Evolutionary conservation across 2,888 invertebrate species (phyloP), one percentile per base, ranked within the genome.

Genomic region (Yponomeuta cagnagella): DNA sequence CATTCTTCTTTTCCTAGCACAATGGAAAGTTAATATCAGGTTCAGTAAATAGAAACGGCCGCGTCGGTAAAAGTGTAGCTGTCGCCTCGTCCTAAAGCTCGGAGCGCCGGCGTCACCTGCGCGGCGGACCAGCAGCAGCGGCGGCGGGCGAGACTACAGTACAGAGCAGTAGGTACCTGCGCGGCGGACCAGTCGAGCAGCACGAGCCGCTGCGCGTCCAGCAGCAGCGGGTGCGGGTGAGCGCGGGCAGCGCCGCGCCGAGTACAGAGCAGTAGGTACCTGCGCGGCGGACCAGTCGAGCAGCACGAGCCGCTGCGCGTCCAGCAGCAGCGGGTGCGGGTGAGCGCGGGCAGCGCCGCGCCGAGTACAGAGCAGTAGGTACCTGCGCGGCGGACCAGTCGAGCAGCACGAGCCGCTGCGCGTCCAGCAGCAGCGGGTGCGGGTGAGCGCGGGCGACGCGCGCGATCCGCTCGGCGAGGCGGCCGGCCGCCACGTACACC

Each of bases 311-410:
- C 95, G 79, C 0, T 94, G 93, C 12, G 91, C 84, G 48, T 88
- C 79, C 73, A 84, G 81, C 6, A 52, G 52, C 10, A 2, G 10
- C 52, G 8, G 52, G 1, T 1, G 37, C 15, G 23, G 23, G 23
- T 0, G 23, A 23, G 23, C 23, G 23, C 23, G 23, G 23, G 23
- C 23, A 0, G 23, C 23, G 23, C 23, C 23, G 23, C 23, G 23
- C 23, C 23, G 23, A 23, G 33, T 33, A 5, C 33, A 5, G 33
- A 5, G 33, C 33, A 74, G 79, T 23, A 23, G 23, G 23, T 81
- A 94, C 94, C 87, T 95, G 94, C 8, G 93, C 90, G 10, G 95
- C 93, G 0, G 95, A 94, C 80, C 94, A 95, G 89, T 97, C 97
- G 1, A 97, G 79, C 73, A 88, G 82, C 77, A 83, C 72, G 0